phyloP scores from a whole-genome alignment of 2,113 vertebrate genomes.

The Eretmochelys imbricata region DNA sequence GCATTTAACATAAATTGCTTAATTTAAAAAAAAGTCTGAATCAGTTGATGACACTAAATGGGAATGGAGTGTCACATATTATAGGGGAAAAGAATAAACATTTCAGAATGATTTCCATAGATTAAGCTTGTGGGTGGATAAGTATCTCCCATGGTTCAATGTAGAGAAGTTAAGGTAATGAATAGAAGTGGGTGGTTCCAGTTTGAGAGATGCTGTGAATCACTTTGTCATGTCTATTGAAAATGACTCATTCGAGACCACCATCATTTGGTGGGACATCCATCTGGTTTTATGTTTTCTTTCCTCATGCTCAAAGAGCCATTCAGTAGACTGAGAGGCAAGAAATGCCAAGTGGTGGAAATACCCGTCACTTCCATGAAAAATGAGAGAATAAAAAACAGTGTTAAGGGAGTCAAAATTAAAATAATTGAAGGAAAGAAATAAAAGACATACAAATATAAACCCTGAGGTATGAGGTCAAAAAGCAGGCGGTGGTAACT shows the following conservation, averaged over 20 bases:
- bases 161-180: neutral
- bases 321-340: neutral
- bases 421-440: neutral
- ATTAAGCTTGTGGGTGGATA: constrained; percentile 41
- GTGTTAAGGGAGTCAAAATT: neutral
- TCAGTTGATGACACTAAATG: neutral
- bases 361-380: neutral
- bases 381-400: neutral
- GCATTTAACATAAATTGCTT: neutral
- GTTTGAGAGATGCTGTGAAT: neutral
- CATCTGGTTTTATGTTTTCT: neutral
- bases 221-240: constrained; percentile 1
- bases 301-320: neutral
- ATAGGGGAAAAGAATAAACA: constrained; percentile 7
- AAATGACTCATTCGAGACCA: constrained; percentile 44
- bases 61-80: constrained; percentile 9
- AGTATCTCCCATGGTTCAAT: constrained; percentile 27
- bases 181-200: constrained; percentile 52
- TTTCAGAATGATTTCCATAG: constrained; percentile 25
- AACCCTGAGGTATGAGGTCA: neutral
- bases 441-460: neutral
- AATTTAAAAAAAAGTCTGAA: neutral
- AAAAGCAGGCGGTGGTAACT: neutral
- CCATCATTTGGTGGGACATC: neutral
- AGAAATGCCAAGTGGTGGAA: neutral